Evolutionary conservation across 1,140 invertebrate species (phyloP).

Genomic region (Physella acuta): DNA sequence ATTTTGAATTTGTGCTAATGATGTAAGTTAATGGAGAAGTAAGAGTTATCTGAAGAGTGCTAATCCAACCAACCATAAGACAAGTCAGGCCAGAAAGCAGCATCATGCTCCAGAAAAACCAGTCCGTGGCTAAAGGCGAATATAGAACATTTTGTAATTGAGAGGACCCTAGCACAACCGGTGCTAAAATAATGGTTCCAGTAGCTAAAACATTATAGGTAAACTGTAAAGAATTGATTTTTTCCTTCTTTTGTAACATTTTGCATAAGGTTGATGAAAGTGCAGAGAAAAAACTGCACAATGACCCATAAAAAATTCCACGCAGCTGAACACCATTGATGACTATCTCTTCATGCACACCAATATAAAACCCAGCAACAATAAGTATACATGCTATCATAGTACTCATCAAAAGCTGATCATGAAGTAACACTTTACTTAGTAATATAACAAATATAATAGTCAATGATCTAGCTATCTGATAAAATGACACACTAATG

Average conservation of each 20-base stretch:
- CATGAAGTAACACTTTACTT: not conserved
- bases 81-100: conserved; percentile 47
- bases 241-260: not conserved
- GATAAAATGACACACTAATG: not conserved
- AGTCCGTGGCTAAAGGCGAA: not conserved
- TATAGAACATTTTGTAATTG: not conserved
- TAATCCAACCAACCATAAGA: conserved; percentile 53
- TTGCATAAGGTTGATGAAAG: not conserved
- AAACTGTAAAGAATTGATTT: not conserved
- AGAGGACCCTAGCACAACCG: not conserved
- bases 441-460: not conserved
- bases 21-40: conserved; percentile 58
- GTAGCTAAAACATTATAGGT: not conserved
- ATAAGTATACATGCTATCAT: not conserved
- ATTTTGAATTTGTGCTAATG: conserved; percentile 57
- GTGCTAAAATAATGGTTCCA: not conserved
- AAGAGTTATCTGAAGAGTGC: conserved; percentile 53
- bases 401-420: not conserved
- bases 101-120: conserved; percentile 46
- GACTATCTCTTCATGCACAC: not conserved
- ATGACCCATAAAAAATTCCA: not conserved
- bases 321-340: not conserved
- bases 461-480: not conserved
- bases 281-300: not conserved
- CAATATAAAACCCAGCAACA: not conserved